Percentiles rank a stretch among this genome's conserved stretches.
phyloP scores from a whole-genome alignment of 1,140 invertebrate species.

The Penaeus indicus region DNA sequence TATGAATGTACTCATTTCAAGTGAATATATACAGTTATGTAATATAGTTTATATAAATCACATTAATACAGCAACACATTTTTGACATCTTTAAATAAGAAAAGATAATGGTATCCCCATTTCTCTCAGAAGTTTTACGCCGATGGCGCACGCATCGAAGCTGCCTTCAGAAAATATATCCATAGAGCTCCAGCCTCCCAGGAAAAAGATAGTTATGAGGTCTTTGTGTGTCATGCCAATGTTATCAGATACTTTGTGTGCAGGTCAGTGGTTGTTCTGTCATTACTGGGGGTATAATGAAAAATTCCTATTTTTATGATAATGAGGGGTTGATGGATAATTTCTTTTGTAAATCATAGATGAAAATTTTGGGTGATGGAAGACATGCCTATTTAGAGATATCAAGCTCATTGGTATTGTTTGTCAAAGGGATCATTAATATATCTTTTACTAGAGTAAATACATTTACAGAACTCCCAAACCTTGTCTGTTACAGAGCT shows the following conservation, averaged over 20 bases:
- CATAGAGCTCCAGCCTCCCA: slow-evolving; percentile 88
- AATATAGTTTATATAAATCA: slow-evolving; percentile 37
- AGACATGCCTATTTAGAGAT: no score
- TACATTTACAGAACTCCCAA: neutral
- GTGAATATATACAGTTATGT: slow-evolving; percentile 22
- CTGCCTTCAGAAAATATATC: slow-evolving; percentile 94
- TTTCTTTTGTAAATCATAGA: no score
- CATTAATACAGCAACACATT: neutral
- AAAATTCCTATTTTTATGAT: no score
- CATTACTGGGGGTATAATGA: slow-evolving; percentile 62
- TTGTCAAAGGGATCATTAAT: no score
- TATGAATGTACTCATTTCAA: slow-evolving; percentile 15
- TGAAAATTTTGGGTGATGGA: no score
- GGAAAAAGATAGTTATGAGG: slow-evolving; percentile 86
- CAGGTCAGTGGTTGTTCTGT: slow-evolving; percentile 68
- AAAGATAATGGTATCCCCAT: slow-evolving; percentile 27
- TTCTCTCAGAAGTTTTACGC: slow-evolving; percentile 86
- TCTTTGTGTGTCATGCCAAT: slow-evolving; percentile 98
- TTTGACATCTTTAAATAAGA: neutral
- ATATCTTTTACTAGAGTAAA: neutral
- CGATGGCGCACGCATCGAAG: slow-evolving; percentile 97
- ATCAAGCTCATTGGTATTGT: no score
- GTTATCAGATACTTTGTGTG: slow-evolving; percentile 98
- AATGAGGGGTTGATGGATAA: no score
- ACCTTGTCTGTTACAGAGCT: slow-evolving; percentile 77